Evolutionary conservation across 2,797 vertebrate species (phyloP).

Genomic region (Diglossa cyanea): DNA sequence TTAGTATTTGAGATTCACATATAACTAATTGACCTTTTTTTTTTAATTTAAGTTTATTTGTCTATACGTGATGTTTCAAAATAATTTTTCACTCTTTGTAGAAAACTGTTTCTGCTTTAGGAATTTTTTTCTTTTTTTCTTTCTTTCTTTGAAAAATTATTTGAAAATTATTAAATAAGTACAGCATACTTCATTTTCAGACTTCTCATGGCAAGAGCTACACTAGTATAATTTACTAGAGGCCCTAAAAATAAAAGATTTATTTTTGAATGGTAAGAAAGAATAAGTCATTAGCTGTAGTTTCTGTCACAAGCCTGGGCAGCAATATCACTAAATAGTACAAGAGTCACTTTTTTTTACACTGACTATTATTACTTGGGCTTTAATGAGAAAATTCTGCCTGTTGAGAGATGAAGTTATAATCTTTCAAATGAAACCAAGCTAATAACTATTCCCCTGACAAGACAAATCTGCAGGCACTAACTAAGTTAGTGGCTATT

Average conservation of each 20-base stretch:
- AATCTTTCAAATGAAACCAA: slow-evolving; percentile 35
- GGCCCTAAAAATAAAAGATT: not conserved
- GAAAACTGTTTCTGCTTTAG: not conserved
- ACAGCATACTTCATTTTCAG: not conserved
- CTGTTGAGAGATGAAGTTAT: slow-evolving; percentile 9
- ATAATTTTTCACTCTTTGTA: not conserved
- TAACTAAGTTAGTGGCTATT: slow-evolving; percentile 35
- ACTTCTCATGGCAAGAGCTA: not conserved
- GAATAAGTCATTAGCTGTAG: slow-evolving; percentile 13
- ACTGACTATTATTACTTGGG: not conserved
- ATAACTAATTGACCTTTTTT: not conserved
- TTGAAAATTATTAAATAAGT: slow-evolving; percentile 7
- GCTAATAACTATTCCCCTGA: slow-evolving; percentile 12
- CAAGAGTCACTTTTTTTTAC: slow-evolving; percentile 14
- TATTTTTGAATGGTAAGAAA: slow-evolving; percentile 18
- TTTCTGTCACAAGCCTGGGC: not conserved
- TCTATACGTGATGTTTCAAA: not conserved
- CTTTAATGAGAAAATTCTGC: slow-evolving; percentile 33
- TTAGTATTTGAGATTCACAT: not conserved
- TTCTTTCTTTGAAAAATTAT: not conserved
- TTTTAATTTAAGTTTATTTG: not conserved
- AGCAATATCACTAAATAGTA: slow-evolving; percentile 2
- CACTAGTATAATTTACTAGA: not conserved
- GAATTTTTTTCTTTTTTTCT: not conserved
- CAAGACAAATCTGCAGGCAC: slow-evolving; percentile 7